Percentiles rank a stretch among this genome's conserved stretches.
phyloP scores from a whole-genome alignment of 30 jellyfish, hydroid and myxozoan genomes.

The Pseudorhiza aurosa region DNA sequence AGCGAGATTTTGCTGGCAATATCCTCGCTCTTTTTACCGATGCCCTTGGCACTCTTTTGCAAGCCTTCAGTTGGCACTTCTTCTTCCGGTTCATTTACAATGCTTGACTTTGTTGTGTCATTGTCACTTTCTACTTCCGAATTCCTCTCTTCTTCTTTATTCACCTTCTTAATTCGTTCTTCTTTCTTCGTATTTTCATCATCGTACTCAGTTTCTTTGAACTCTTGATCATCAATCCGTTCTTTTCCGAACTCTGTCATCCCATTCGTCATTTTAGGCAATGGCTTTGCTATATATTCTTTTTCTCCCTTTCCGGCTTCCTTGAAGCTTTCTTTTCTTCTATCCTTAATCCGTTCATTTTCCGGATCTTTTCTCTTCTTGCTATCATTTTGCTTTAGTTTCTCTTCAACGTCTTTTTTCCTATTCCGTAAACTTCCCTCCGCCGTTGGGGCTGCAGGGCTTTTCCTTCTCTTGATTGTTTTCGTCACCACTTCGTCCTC shows the following conservation, averaged over 20 bases:
- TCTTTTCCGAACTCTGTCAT: not conserved
- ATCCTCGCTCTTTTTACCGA: not conserved
- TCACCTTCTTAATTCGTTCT: not conserved
- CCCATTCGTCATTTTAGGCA: conserved; percentile 29
- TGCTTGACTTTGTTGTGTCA: not conserved
- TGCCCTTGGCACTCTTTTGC: not conserved
- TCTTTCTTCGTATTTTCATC: not conserved
- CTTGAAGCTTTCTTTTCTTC: not conserved
- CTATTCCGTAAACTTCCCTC: not conserved
- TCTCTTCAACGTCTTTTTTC: not conserved
- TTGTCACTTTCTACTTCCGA: not conserved
- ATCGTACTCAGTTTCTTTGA: not conserved
- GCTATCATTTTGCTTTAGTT: not conserved
- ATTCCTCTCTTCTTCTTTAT: not conserved
- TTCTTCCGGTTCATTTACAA: conserved; percentile 42
- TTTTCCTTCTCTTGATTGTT: not conserved
- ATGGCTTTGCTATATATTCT: conserved; percentile 27
- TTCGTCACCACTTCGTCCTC: not conserved
- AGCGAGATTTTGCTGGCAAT: not conserved
- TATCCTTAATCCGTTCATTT: not conserved
- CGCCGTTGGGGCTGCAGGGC: not conserved
- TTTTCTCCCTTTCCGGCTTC: not conserved
- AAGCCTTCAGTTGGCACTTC: conserved; percentile 41
- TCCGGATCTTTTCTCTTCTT: not conserved
- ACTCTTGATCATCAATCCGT: not conserved